Conservation (phyloP, 2,797 vertebrate species). For the Trachurus trachurus region DNA sequence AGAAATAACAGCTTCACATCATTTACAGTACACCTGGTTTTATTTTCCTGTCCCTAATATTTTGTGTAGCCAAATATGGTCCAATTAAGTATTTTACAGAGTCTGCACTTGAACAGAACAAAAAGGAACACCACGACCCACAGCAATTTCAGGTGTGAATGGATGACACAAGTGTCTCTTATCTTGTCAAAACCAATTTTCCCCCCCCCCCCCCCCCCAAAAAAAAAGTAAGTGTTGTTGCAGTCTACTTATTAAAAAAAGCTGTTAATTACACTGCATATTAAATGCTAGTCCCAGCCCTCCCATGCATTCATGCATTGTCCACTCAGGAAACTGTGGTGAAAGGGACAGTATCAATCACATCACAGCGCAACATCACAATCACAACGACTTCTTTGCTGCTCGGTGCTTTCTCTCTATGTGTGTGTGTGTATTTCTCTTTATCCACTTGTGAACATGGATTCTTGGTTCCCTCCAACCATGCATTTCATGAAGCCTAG, state of each 20-base stretch:
- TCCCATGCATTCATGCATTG: slow-evolving; percentile 9
- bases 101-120: slow-evolving; percentile 9
- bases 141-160: slow-evolving; percentile 44
- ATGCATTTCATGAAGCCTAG: slow-evolving; percentile 69
- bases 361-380: no score
- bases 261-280: slow-evolving; percentile 51
- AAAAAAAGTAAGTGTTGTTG: slow-evolving; percentile 22
- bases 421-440: slow-evolving; percentile 13
- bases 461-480: slow-evolving; percentile 52
- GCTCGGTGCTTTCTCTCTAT: slow-evolving; percentile 5
- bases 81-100: not conserved
- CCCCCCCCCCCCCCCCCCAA: slow-evolving; percentile 38
- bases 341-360: not conserved
- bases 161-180: slow-evolving; percentile 45
- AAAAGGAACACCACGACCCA: slow-evolving; percentile 14
- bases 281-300: not conserved
- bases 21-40: not conserved
- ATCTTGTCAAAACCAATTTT: slow-evolving; percentile 63
- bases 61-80: not conserved
- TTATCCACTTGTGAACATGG: slow-evolving; percentile 51
- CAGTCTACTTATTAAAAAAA: slow-evolving; percentile 31
- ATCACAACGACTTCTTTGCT: not conserved
- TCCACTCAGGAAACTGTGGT: not conserved
- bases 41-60: not conserved
- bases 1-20: not conserved